Base-by-base conservation (phyloP, 1,140 invertebrate genomes). In the Heliothis virescens region DNA sequence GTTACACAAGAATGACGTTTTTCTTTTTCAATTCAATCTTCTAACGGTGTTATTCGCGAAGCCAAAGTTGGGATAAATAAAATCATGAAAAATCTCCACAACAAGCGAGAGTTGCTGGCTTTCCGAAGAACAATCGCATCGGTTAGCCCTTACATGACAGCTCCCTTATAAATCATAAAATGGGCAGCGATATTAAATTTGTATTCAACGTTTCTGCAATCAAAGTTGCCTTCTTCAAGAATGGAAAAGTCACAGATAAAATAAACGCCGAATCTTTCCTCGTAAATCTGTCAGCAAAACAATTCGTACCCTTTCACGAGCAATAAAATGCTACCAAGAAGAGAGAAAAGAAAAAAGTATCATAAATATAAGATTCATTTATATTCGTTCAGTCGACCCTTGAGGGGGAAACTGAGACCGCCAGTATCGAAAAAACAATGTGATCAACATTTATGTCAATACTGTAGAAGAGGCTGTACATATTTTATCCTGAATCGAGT, bases 331-430 rank as follows among this genome's bases (percentile, higher is more conserved):
- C 89, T 92, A 91, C 87, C 89, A 92, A 92, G 87, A 92, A 91
- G 87, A 88, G 87, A 89, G 84, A 84, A 87, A 88, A 83, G 89
- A 91, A 93, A 91, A 92, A 93, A 93, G 91, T 90, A 93, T 93
- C 90, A 94, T 92, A 93, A 93, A 94, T 93, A 93, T 93, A 92
- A 93, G 89, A 93, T 93, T 93, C 93, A 94, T 94, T 94, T 93
- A 93, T 94, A 93, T 94, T 93, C 92, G 89, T 91, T 91, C 88
- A 91, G 85, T 83, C 87, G 86, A 89, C 90, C 91, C 87, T 92
- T 88, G 86, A 91, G 88, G 84, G 82, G 81, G 67, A 82, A 41
- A 83, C 87, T 87, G 82, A 83, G 82, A 89, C 85, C 87, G 82
- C 86, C 62, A 82, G 67, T 84, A 83, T 74, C 82, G 82, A 86